Evolutionary conservation across 2,888 invertebrate species (phyloP), one percentile per base, ranked within the genome.

Genomic region (Phania funesta): DNA sequence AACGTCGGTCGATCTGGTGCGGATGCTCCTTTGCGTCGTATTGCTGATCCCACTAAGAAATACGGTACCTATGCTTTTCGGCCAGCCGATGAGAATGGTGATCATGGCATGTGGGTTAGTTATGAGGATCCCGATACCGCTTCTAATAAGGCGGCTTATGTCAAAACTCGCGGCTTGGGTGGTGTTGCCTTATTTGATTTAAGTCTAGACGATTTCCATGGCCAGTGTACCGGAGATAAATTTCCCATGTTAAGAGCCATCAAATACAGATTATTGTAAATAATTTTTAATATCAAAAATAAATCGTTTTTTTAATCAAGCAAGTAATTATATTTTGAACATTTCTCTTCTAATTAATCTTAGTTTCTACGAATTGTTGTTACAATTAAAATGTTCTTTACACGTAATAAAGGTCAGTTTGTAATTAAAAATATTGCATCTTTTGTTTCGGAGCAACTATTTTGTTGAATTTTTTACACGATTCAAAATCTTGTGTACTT

Each of bases 71-170:
- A 96, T 88, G 96, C 95, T 0, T 96, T 93, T 92, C 94, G 95
- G 77, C 89, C 94, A 0, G 94, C 95, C 71, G 93, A 94, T 73
- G 93, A 93, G 60, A 93, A 93, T 48, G 93, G 92, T 74, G 94
- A 93, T 0, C 92, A 93, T n/a, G 96, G 96, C 5, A 89, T 96
- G 16, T 97, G 96, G 96, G 94, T 95, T 3, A 94, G 94, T 81
- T 96, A 95, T 88, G 96, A 96, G 86, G 96, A 96, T 88, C 94
- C 95, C 0, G 96, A 96, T 85, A 95, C 95, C 0, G 96, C 95
- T 54, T 95, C 94, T 41, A 94, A 94, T 87, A 96, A 96, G 89
- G 96, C 96, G 0, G 91, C 92, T 8, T 96, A 94, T 87, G 95
- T 92, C 54, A 92, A 95, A 85, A 93, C 94, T 0, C 96, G 95